phyloP scores from a whole-genome alignment of 2,888 invertebrate genomes.

The Orgyia antiqua region DNA sequence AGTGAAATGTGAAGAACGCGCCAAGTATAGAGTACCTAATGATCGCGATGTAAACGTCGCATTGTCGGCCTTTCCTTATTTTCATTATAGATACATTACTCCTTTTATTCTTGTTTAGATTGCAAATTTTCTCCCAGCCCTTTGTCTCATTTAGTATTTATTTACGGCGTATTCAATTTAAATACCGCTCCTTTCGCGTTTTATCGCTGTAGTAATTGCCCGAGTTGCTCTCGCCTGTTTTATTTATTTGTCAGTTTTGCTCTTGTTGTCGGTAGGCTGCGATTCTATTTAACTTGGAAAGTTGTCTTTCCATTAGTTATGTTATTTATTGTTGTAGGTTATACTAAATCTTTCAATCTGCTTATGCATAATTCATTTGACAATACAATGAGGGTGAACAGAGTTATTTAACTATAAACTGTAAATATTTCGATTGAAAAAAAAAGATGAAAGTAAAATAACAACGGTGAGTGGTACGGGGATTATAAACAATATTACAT shows the following conservation, averaged over 20 bases:
- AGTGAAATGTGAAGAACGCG: too few relatives aligned
- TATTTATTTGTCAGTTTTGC: conserved; percentile 64
- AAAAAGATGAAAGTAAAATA: conserved; percentile 24
- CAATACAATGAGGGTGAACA: conserved; percentile 20
- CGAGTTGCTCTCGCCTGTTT: conserved; percentile 52
- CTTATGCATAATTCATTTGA: conserved; percentile 25
- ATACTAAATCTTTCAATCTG: conserved; percentile 21
- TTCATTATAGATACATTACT: conserved; percentile 68
- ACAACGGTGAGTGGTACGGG: conserved; percentile 12
- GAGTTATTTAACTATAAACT: conserved; percentile 12
- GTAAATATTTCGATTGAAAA: conserved; percentile 11
- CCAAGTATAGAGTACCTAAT: too few relatives aligned
- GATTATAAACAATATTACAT: conserved; percentile 27
- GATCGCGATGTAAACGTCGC: conserved; percentile 18
- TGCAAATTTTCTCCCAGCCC: conserved; percentile 63
- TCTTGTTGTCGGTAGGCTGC: conserved; percentile 42
- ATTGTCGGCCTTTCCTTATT: conserved; percentile 37
- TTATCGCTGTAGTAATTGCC: conserved; percentile 63
- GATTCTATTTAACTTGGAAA: conserved; percentile 30
- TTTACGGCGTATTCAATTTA: conserved; percentile 73
- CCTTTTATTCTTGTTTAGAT: conserved; percentile 68
- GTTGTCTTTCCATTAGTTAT: conserved; percentile 20
- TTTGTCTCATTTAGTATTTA: conserved; percentile 75
- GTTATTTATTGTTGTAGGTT: conserved; percentile 20
- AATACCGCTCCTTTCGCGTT: conserved; percentile 66